A percentile compares a stretch with the other conserved stretches of the same genome.
These are phyloP conservation scores for Monarcha castaneiventris DNA, from an alignment of 2,113 vertebrate genomes.

Conservation along the genomic window DNA sequence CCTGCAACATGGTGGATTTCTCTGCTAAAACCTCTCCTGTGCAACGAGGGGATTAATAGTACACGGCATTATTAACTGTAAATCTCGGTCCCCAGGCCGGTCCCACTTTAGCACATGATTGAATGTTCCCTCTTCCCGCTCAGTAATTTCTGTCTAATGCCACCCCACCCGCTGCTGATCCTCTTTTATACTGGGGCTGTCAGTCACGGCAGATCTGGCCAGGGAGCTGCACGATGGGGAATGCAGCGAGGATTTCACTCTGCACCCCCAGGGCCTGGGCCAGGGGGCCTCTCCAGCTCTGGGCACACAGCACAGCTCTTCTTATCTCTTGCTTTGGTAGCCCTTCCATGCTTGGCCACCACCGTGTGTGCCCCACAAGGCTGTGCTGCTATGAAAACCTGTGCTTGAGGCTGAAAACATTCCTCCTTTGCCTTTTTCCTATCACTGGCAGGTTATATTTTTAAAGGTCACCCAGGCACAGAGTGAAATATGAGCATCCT, in stretches of 20 bases:
- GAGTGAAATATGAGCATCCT: neutral
- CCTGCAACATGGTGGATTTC: neutral
- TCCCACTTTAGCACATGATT: neutral
- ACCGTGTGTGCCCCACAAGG: neutral
- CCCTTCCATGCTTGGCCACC: neutral
- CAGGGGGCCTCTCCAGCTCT: neutral
- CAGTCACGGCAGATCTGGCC: neutral
- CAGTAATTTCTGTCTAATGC: neutral
- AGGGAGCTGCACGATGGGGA: fast-evolving
- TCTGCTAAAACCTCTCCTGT: neutral
- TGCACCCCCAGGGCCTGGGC: neutral
- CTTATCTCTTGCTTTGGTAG: too few species aligned
- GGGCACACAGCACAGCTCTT: neutral
- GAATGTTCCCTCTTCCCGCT: neutral
- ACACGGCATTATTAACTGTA: neutral
- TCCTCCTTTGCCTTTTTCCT: neutral
- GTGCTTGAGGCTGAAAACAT: neutral
- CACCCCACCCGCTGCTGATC: neutral
- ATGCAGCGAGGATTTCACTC: fast-evolving
- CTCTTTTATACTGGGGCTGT: neutral
- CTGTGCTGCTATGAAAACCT: neutral
- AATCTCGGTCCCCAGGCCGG: neutral
- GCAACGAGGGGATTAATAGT: neutral
- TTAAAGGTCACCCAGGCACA: neutral
- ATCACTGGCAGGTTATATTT: neutral